Evolutionary conservation across 2,797 vertebrate genomes (phyloP).

Genomic region (Bufotes viridis): DNA sequence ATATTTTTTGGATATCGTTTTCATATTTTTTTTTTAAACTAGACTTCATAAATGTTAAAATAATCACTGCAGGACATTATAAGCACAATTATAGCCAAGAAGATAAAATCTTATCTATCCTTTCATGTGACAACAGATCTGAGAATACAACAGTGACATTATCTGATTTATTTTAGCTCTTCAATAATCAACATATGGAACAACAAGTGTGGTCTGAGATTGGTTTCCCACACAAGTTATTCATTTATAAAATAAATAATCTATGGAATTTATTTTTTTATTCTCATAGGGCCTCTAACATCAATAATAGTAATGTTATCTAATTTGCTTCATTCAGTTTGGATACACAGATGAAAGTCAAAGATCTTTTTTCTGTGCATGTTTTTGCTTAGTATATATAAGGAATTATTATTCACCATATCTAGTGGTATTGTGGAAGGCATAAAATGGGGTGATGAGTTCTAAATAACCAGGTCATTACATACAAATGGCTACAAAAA

Average conservation of each 20-base stretch:
- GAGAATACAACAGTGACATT: slow-evolving; percentile 19
- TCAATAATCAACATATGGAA: slow-evolving; percentile 29
- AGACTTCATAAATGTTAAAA: background rate
- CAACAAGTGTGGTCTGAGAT: slow-evolving; percentile 36
- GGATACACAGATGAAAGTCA: background rate
- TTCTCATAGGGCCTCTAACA: background rate
- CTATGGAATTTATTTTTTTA: background rate
- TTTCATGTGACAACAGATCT: slow-evolving; percentile 38
- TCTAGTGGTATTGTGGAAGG: background rate
- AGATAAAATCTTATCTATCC: slow-evolving; percentile 35
- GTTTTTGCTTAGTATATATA: background rate
- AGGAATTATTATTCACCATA: background rate
- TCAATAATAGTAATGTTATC: background rate
- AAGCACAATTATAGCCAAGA: background rate
- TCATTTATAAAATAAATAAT: slow-evolving; percentile 33
- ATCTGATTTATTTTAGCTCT: slow-evolving; percentile 2
- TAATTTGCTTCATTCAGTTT: background rate
- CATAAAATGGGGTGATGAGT: background rate
- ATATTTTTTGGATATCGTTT: background rate
- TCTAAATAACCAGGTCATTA: background rate
- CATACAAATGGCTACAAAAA: too few relatives aligned
- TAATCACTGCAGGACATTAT: background rate
- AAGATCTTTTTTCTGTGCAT: background rate
- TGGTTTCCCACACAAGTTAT: slow-evolving; percentile 18
- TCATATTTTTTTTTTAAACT: background rate